Evolutionary conservation across 2,888 invertebrate genomes (phyloP), one percentile per base, ranked within the genome.

Genomic region (Brachypalpus laphriformis): DNA sequence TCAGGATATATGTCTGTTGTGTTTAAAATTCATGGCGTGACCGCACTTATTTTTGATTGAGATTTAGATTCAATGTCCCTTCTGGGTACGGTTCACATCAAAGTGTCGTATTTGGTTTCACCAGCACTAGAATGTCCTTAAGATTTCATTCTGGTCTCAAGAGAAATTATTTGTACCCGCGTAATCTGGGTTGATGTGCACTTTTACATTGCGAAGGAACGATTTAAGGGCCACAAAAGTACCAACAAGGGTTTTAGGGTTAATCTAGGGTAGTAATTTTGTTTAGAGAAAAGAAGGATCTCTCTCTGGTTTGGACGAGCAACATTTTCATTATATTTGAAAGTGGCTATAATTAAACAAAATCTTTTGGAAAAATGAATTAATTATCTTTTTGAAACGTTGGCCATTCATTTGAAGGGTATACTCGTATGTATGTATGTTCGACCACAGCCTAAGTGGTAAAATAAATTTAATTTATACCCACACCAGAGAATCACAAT

Each of bases 1-100:
- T 2, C 9, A 11, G 7, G 14, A 14, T 3, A 14, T 6, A n/a
- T 1, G 6, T 6, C 14, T n/a, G 6, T 28, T 8, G n/a, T 25
- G 51, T 28, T 54, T 28, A 28, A 14, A 2, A 54, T 54, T 54
- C 54, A 54, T 54, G 54, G 6, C 40, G 14, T n/a, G 14, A 14
- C 7, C 5, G 14, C 28, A 28, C 28, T 40, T 40, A 28, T 16
- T 14, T 54, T 16, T 16, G 28, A 54, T 54, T 28, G 8, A 28
- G 16, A 54, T 54, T 54, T 28, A 28, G 54, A 28, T 28, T 28
- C 54, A 31, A 28, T 54, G 54, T n/a, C 49, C n/a, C 49, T 51
- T 22, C 14, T 28, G 54, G 54, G 54, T 5, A 16, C 28, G 9
- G 25, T 54, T 54, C n/a, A 54, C 28, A 28, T 16, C 14, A 14